Base-by-base conservation (phyloP, 2,113 vertebrate species). In the Octodon degus region DNA sequence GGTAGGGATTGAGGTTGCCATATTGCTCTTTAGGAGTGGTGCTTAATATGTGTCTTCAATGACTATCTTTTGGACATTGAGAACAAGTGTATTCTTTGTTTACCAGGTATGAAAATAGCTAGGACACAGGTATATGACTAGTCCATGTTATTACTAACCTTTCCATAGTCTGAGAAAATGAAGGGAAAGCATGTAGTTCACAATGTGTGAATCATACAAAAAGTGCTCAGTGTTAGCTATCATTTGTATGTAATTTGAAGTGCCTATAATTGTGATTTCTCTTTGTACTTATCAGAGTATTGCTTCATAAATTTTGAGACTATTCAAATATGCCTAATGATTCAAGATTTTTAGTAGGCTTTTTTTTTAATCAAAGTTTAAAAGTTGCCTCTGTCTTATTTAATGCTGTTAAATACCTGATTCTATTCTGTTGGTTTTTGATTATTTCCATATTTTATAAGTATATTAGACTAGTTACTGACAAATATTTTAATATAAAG, bases 381-480 rank as follows among this genome's bases (percentile, higher is more conserved):
- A 88, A 96, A 97, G 93, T 63, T 81, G 58, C 92, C 86, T 95
- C 96, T 93, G 80, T 95, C 87, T 94, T 90, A 95, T 90, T 90
- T 82, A 81, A 67, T 91, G 97, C 93, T 98, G 94, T 97, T 97
- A 96, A 89, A 86, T 95, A 95, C 90, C 95, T 96, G 97, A 97
- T 92, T 97, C 90, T 98, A 92, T 97, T 98, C 96, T 96, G 90
- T 95, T 53, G 32, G 27, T 16, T 34, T 53, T 80, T 30, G 19
- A 80, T 20, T 50, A 80, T 19, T 53, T 50, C 47, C 77, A 77
- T 47, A 5, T 1, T 93, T 93, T 47, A 24, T 67, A 43, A 9
- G 37, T 60, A 76, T 88, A 43, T 50, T 95, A 96, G 40, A 34
- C 58, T 74, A 88, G 6, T 70, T 85, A 85, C 65, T 88, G 37